Conservation (phyloP, 2,797 vertebrate species). For the Anabas testudineus region DNA sequence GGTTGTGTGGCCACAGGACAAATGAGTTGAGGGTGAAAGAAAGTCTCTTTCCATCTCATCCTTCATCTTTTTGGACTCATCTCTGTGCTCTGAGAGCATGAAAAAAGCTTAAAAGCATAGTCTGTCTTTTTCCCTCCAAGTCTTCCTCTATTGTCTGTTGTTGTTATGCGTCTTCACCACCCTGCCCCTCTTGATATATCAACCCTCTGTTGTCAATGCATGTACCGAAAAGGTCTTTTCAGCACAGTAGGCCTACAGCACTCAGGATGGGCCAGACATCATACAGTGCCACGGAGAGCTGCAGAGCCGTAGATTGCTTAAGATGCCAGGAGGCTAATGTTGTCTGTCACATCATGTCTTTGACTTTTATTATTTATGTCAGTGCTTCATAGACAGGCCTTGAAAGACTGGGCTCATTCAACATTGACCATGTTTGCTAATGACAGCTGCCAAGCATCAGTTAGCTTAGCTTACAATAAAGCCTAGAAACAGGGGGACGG, state of each 20-base stretch:
- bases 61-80: constrained; percentile 51
- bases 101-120: constrained; percentile 36
- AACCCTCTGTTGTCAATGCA: constrained; percentile 26
- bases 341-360: constrained; percentile 43
- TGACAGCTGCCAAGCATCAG: constrained; percentile 14
- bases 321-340: constrained; percentile 32
- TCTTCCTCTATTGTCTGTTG: constrained; percentile 41
- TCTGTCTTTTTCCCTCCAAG: constrained; percentile 23
- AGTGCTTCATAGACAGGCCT: constrained; percentile 25
- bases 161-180: constrained; percentile 38
- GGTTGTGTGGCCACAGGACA: constrained; percentile 52
- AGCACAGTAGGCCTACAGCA: constrained; percentile 38
- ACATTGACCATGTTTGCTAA: constrained; percentile 32
- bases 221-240: constrained; percentile 49
- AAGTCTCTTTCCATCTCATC: constrained; percentile 44
- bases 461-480: background rate
- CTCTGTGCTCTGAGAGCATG: constrained; percentile 30
- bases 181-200: constrained; percentile 30
- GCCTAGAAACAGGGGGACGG: background rate
- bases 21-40: constrained; percentile 51
- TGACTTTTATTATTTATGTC: constrained; percentile 45
- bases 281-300: constrained; percentile 30
- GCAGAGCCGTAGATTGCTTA: constrained; percentile 8
- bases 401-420: background rate
- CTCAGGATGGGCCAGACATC: constrained; percentile 50